phyloP scores from a whole-genome alignment of 2,888 invertebrate species.

The Auanema freiburgensis region DNA sequence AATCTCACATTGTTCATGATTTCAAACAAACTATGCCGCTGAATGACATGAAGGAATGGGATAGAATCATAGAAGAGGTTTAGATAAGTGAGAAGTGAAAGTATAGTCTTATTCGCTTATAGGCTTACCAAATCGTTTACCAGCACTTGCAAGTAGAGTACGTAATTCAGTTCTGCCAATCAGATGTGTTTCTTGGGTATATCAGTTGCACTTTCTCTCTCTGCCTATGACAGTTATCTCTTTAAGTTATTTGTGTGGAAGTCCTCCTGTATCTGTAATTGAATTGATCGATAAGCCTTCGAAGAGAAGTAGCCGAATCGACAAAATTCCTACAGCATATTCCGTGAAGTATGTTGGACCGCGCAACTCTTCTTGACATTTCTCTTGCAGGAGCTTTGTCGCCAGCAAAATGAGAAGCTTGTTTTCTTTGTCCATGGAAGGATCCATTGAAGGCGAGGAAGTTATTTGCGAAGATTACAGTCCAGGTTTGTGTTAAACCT shows the following conservation, averaged over 20 bases:
- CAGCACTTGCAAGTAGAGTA: constrained; percentile 52
- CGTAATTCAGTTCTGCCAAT: constrained; percentile 61
- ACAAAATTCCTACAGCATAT: constrained; percentile 12
- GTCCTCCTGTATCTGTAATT: constrained; percentile 52
- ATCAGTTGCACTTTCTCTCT: too few relatives aligned
- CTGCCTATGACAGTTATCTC: not conserved
- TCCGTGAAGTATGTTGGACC: constrained; percentile 7
- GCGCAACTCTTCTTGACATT: not conserved
- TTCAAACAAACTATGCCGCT: constrained; percentile 34
- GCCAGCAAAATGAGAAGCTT: constrained; percentile 12
- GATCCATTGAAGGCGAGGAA: constrained; percentile 15
- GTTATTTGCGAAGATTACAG: constrained; percentile 11
- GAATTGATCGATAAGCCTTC: constrained; percentile 44
- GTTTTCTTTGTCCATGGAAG: constrained; percentile 14
- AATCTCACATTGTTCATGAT: constrained; percentile 27
- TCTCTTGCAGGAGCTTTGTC: not conserved
- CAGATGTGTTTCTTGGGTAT: constrained; percentile 57
- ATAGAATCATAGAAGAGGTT: constrained; percentile 41
- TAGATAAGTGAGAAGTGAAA: not conserved
- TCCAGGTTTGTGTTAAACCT: too few relatives aligned
- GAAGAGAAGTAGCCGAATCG: constrained; percentile 7
- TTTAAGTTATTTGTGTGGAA: constrained; percentile 50
- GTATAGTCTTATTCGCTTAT: too few relatives aligned
- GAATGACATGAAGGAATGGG: constrained; percentile 29
- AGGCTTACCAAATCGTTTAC: constrained; percentile 57